These are phyloP conservation scores for Brachypteracias leptosomus DNA, from an alignment of 2,113 vertebrate species.

Conservation along the genomic window DNA sequence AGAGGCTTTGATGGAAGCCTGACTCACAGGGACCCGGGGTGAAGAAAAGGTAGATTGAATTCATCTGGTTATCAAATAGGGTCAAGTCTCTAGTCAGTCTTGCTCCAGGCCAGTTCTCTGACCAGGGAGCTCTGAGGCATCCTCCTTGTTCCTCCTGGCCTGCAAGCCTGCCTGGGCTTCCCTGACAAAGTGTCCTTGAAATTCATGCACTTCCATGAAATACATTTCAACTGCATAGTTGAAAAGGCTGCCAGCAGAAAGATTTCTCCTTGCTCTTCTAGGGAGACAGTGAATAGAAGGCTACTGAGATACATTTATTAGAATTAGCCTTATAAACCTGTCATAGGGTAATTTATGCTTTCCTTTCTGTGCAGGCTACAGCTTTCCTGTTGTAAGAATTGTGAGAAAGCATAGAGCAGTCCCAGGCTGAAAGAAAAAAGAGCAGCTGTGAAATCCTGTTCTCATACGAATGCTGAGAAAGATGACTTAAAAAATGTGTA, in stretches of 20 bases:
- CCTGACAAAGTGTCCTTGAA: neutral
- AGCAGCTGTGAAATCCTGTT: neutral
- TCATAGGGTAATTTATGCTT: conserved; percentile 17
- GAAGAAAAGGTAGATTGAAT: neutral
- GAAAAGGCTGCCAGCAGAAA: conserved; percentile 10
- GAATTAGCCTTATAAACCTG: conserved; percentile 58
- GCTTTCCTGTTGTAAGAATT: conserved; percentile 1
- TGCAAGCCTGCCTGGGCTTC: neutral
- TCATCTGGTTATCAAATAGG: neutral
- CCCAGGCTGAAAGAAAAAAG: neutral
- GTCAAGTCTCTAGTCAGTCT: neutral
- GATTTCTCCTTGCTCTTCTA: neutral
- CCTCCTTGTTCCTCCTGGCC: neutral
- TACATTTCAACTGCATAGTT: neutral
- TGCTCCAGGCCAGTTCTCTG: neutral
- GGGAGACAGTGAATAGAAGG: neutral
- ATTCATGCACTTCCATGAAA: neutral
- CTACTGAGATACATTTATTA: conserved; percentile 29
- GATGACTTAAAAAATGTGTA: conserved; percentile 6
- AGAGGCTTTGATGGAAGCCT: neutral
- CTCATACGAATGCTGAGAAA: neutral
- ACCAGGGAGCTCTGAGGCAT: neutral
- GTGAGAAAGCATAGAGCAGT: conserved; percentile 1
- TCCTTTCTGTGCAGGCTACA: neutral
- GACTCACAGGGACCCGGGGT: neutral